phyloP scores from a whole-genome alignment of 2,797 vertebrate genomes.

The Gila robusta region DNA sequence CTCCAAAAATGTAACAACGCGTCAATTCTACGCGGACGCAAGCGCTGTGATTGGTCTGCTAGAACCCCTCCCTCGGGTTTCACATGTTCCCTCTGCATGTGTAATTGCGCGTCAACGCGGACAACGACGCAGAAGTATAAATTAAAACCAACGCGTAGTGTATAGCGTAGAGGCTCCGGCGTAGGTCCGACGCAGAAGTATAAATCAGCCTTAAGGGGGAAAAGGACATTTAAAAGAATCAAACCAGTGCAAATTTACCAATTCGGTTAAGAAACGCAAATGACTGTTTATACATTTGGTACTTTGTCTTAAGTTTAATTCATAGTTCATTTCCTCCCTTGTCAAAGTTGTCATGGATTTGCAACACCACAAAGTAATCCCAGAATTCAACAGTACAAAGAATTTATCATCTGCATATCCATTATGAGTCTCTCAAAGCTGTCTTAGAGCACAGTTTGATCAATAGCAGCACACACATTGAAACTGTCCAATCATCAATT shows the following conservation, averaged over 20 bases:
- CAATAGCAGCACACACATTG: not conserved
- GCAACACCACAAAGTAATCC: not conserved
- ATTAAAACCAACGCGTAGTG: no score
- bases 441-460: not conserved
- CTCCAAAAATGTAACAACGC: no score
- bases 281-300: not conserved
- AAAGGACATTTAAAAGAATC: conserved; percentile 48
- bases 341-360: conserved; percentile 35
- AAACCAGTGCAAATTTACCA: not conserved
- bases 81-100: no score
- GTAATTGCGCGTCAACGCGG: no score
- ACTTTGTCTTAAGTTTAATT: not conserved
- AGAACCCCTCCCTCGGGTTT: no score
- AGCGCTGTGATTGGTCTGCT: no score
- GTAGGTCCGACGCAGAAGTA: no score
- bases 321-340: conserved; percentile 63
- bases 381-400: not conserved
- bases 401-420: not conserved
- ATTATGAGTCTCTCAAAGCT: not conserved
- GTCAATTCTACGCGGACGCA: no score
- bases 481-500: not conserved
- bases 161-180: no score
- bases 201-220: no score
- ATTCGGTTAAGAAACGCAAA: not conserved
- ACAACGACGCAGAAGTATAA: no score